phyloP scores from a whole-genome alignment of 2,797 vertebrate species.

The Alfaro cultratus region DNA sequence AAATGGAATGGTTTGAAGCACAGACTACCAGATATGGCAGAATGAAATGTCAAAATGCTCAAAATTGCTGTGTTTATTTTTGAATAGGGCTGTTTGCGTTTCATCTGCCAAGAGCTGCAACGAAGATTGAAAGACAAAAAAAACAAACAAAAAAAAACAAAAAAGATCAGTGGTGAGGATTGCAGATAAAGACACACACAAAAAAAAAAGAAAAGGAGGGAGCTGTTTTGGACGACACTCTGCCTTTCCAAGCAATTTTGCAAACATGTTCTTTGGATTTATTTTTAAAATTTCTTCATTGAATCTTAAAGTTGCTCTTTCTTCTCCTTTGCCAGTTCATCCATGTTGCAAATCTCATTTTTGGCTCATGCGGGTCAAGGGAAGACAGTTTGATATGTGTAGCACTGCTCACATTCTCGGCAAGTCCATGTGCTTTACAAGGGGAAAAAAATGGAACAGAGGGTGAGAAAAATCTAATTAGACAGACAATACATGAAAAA shows the following conservation, averaged over 20 bases:
- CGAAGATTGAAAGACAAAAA: conserved; percentile 44
- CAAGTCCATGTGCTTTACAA: neutral
- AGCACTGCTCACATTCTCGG: neutral
- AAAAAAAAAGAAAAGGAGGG: conserved; percentile 20
- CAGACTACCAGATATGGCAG: conserved; percentile 42
- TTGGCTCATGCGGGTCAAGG: neutral
- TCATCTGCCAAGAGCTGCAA: conserved; percentile 25
- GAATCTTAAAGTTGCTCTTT: conserved; percentile 20
- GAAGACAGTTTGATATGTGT: neutral
- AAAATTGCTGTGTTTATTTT: conserved; percentile 65
- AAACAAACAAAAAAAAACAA: conserved; percentile 16
- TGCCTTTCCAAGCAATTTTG: conserved; percentile 27
- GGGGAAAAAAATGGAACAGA: neutral
- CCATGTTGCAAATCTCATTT: conserved; percentile 15
- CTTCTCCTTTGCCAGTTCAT: conserved; percentile 16
- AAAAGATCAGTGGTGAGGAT: conserved; percentile 35
- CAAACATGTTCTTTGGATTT: conserved; percentile 20
- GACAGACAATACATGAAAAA: neutral
- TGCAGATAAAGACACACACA: conserved; percentile 29
- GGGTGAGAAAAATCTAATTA: neutral
- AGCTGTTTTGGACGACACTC: conserved; percentile 55
- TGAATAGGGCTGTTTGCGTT: conserved; percentile 59
- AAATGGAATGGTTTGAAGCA: conserved; percentile 53
- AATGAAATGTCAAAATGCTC: conserved; percentile 62
- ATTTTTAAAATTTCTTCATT: conserved; percentile 18